Base-by-base conservation (phyloP, 2,113 vertebrate genomes). In the Antigone vipio region DNA sequence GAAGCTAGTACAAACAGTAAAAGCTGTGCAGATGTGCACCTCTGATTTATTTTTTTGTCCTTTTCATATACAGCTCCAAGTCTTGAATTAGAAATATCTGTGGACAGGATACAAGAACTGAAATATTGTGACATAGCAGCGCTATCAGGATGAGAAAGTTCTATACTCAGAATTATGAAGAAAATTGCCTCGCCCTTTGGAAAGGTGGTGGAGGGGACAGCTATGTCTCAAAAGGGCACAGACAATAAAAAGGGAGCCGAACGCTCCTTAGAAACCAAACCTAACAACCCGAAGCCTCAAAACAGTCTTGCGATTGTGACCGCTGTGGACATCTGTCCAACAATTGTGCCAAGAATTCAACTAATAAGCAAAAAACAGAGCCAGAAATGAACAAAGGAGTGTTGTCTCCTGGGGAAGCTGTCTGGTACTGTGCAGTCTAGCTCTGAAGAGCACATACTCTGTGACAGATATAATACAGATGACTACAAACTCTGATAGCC, bases 251-350 rank as follows among this genome's bases (percentile, higher is more conserved):
- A 75, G 24, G 38, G 55, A 82, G 71, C 66, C 66, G 66, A 78
- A 89, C 56, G 38, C 27, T 97, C 89, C 95, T 85, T 95, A 63
- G 96, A 97, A 97, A 95, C 89, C 45, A 93, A 95, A 89, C 69
- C 66, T 85, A 96, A 95, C 95, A 91, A 95, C 89, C n/a, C 91
- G 67, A 94, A 85, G 91, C 82, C 89, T 63, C 81, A 76, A 89
- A 95, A 97, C 96, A 97, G 81, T 89, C 89, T 85, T 94, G 89
- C 91, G 91, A 96, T 92, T 97, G 95, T 97, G 87, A 92, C 84
- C 0, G 23, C 80, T 92, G 91, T 71, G 63, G 94, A 94, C 96
- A 95, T 95, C 94, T 97, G 95, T 95, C 97, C 89, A 89, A 94
- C 45, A 89, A 95, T 71, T 73, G 91, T 93, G 97, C 97, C 96